phyloP scores from a whole-genome alignment of 2,113 vertebrate species.

The Coracopsis vasa region DNA sequence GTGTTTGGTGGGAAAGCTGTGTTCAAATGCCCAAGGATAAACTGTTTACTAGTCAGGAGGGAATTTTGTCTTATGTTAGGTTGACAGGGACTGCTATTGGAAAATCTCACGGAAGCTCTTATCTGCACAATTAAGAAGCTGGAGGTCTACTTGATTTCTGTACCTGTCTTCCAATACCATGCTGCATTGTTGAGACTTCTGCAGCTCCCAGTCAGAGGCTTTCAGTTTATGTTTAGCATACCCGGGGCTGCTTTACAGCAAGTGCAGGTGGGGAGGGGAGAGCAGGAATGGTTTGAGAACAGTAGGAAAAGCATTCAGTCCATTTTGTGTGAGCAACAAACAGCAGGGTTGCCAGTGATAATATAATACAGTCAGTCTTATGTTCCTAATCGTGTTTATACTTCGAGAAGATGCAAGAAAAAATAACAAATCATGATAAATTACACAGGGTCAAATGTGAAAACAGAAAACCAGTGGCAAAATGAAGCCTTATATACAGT shows the following conservation, averaged over 20 bases:
- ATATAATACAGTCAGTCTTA: background rate
- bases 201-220: background rate
- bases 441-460: background rate
- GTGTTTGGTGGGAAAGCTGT: background rate
- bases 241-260: background rate
- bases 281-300: background rate
- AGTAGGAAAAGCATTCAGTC: background rate
- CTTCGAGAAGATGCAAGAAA: background rate
- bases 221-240: background rate
- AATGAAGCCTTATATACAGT: background rate
- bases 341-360: background rate
- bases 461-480: background rate
- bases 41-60: background rate
- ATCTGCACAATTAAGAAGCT: background rate
- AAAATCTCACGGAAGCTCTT: background rate
- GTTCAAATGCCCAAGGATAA: background rate
- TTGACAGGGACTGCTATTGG: background rate
- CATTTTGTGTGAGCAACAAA: background rate
- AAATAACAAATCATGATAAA: background rate
- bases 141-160: background rate
- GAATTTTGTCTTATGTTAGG: background rate
- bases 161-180: background rate
- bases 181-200: background rate
- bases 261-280: rapidly evolving
- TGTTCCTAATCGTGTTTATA: background rate